Conservation (phyloP, 1,140 invertebrate genomes). For the Archivesica marissinica region DNA sequence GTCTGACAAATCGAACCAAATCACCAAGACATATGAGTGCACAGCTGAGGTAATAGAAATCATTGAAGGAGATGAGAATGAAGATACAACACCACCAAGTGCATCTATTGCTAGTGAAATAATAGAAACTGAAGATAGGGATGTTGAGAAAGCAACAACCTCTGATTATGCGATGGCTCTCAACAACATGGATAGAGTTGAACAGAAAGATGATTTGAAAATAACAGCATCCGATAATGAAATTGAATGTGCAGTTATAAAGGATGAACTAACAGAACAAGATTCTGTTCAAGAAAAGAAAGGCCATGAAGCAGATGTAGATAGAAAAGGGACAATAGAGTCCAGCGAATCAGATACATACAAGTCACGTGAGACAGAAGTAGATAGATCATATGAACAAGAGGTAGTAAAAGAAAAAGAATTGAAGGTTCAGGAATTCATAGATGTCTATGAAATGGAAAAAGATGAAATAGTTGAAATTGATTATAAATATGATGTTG, state of each 20-base stretch:
- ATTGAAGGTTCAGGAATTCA: slow-evolving; percentile 59
- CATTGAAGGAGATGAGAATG: slow-evolving; percentile 55
- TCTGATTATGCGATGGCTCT: slow-evolving; percentile 43
- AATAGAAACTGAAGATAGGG: slow-evolving; percentile 35
- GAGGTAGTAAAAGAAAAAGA: slow-evolving; percentile 29
- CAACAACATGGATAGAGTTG: slow-evolving; percentile 57
- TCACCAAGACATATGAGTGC: background rate
- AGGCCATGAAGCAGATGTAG: background rate
- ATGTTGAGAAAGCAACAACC: background rate
- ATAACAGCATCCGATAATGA: background rate
- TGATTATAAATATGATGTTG: slow-evolving; percentile 38
- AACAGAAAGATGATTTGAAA: slow-evolving; percentile 36
- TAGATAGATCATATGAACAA: slow-evolving; percentile 34
- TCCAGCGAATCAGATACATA: slow-evolving; percentile 8
- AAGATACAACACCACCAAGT: slow-evolving; percentile 52
- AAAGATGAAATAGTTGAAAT: slow-evolving; percentile 57
- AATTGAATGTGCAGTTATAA: background rate
- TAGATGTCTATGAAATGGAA: slow-evolving; percentile 64
- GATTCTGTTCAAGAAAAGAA: background rate
- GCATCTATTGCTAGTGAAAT: slow-evolving; percentile 42
- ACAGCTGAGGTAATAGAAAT: slow-evolving; percentile 54
- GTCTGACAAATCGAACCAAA: background rate
- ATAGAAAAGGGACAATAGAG: background rate
- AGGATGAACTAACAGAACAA: background rate
- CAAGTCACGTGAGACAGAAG: slow-evolving; percentile 4